Evolutionary conservation across 2,113 vertebrate species (phyloP), one percentile per base, ranked within the genome.

Genomic region (Rattus rattus): DNA sequence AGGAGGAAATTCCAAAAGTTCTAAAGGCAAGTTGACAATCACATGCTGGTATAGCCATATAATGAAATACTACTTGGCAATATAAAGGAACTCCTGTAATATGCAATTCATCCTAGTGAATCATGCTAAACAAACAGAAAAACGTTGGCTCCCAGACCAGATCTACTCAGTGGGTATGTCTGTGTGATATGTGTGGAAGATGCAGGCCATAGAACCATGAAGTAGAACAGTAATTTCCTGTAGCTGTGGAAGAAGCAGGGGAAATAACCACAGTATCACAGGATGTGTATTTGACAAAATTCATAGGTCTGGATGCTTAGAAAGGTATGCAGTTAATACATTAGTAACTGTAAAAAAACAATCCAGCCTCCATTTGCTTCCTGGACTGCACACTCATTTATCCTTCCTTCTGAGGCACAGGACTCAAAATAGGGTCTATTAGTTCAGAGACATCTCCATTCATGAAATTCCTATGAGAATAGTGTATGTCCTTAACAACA

Each of bases 231-330:
- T 65, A 30, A 20, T 10, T 84, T 89, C 49, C 22, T 83, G 13
- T 52, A 6, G 0, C 16, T 39, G 2, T 5, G 26, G 4, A 0
- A 75, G 8, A 20, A 12, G 5, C 11, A 61, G 17, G 14, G 8
- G 14, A 33, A 61, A 61, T 49, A 16, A 61, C 19, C 28, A 4
- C 8, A 76, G 87, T 12, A 5, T 19, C 26, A 77, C 0, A 11
- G 7, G 1, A 65, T 90, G 26, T 33, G 52, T n/a, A 83, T 63
- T 36, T 88, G 56, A 22, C 54, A 96, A 47, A 93, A 88, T 65
- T 36, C 30, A 59, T 77, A 63, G 28, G n/a, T 43, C 24, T 86
- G 2, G 7, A 54, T 7, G 63, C 22, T 22, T 2, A 47, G 39
- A 86, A 70, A 54, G 17, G 4, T 73, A 2, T 7, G 67, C 30